Percentiles rank a stretch among this genome's conserved stretches.
phyloP scores from a whole-genome alignment of 2,888 invertebrate species.

The Geophilus truncorum region DNA sequence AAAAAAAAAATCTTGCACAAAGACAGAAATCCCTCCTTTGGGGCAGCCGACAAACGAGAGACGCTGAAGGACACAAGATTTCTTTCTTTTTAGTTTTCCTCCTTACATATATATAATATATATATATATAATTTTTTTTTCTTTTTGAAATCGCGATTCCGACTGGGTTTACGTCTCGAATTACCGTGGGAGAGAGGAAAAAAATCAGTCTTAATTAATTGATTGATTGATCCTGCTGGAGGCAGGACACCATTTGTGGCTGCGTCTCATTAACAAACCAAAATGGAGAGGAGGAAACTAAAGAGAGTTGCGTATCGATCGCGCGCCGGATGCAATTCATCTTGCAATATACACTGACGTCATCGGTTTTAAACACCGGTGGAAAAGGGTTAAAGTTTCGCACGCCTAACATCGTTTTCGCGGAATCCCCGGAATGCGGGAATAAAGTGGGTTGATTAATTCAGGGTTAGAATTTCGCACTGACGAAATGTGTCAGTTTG shows the following conservation, averaged over 20 bases:
- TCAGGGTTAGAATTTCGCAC: too few species aligned
- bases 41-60: background rate
- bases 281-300: background rate
- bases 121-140: too few species aligned
- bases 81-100: too few species aligned
- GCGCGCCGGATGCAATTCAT: background rate
- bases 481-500: background rate
- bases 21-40: background rate
- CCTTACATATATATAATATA: too few species aligned
- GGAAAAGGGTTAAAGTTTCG: background rate
- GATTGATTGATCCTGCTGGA: conserved; percentile 11
- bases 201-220: background rate
- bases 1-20: background rate
- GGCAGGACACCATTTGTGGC: conserved; percentile 3
- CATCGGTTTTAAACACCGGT: background rate
- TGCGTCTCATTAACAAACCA: background rate
- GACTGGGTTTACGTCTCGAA: background rate
- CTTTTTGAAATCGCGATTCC: background rate
- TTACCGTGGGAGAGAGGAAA: background rate
- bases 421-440: background rate
- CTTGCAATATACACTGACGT: background rate
- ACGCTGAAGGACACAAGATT: background rate
- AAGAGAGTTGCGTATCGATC: conserved; percentile 11
- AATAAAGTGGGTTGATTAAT: background rate
- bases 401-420: background rate